These are phyloP conservation scores for Alethe diademata DNA, from an alignment of 2,113 vertebrate species.

Conservation along the genomic window DNA sequence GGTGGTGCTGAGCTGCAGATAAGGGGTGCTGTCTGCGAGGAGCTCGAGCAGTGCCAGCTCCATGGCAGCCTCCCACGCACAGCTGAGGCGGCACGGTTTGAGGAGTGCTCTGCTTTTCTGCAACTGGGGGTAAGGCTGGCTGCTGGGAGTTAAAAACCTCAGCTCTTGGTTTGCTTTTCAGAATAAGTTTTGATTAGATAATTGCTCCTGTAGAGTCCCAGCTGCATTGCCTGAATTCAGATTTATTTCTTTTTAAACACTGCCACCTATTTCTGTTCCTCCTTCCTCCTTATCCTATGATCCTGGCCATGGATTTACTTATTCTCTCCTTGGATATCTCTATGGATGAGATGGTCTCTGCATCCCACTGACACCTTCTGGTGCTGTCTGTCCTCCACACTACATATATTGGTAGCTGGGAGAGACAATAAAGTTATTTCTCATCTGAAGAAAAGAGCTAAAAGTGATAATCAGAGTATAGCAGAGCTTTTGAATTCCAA, in stretches of 20 bases:
- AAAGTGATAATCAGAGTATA: not conserved
- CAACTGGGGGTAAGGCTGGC: not conserved
- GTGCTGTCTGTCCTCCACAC: not conserved
- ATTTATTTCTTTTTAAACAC: not conserved
- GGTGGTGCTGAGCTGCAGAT: not conserved
- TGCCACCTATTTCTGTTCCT: not conserved
- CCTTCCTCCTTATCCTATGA: not conserved
- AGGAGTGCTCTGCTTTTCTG: not conserved
- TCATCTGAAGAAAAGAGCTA: not conserved
- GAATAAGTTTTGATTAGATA: constrained; percentile 18
- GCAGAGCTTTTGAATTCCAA: not conserved
- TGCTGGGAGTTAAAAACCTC: not conserved
- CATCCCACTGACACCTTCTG: not conserved
- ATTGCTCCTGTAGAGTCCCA: not conserved
- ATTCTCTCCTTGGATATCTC: not conserved
- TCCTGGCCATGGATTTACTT: not conserved
- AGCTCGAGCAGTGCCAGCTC: not conserved
- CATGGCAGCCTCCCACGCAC: not conserved
- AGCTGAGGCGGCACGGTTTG: not conserved
- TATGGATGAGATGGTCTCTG: not conserved
- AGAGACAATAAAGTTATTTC: not conserved
- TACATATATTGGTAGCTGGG: not conserved
- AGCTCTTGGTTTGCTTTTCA: not conserved
- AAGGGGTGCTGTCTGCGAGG: not conserved
- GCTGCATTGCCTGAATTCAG: not conserved